These are phyloP conservation scores for Xanthorhoe designata DNA, from an alignment of 2,888 invertebrate species.

Conservation along the genomic window DNA sequence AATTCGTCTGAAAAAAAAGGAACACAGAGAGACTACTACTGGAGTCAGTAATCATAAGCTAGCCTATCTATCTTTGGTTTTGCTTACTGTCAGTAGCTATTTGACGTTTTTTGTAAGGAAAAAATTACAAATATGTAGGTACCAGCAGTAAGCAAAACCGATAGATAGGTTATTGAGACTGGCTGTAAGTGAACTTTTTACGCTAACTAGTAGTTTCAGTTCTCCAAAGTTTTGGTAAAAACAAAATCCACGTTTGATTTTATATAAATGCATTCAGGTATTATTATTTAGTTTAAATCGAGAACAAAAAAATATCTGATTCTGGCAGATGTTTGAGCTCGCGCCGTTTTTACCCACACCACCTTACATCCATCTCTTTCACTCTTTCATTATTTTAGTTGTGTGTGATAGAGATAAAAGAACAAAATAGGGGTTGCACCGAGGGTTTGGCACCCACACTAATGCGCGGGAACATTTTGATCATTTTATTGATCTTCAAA, in stretches of 20 bases:
- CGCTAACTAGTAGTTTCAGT: background rate
- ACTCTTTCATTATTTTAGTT: conserved; percentile 14
- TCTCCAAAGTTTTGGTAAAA: background rate
- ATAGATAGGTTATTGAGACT: no score
- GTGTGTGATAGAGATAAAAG: conserved; percentile 53
- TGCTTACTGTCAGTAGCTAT: no score
- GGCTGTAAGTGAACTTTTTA: no score
- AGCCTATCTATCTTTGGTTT: no score
- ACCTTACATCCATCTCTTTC: conserved; percentile 47
- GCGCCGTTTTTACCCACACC: conserved; percentile 64
- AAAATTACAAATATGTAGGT: no score
- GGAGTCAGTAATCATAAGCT: no score
- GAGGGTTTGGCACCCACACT: conserved; percentile 71
- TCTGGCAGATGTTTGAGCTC: conserved; percentile 80
- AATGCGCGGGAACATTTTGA: conserved; percentile 62
- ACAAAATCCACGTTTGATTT: conserved; percentile 3
- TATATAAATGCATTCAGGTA: conserved; percentile 22
- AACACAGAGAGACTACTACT: no score
- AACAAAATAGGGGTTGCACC: conserved; percentile 73
- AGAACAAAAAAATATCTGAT: conserved; percentile 69
- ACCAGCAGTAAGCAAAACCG: no score
- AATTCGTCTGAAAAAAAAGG: no score
- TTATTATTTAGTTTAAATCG: conserved; percentile 53
- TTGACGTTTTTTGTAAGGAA: no score
- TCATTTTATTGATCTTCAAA: conserved; percentile 73